These are phyloP conservation scores for Cataglyphis cursor DNA, from an alignment of 2,888 invertebrate genomes.

Conservation along the genomic window DNA sequence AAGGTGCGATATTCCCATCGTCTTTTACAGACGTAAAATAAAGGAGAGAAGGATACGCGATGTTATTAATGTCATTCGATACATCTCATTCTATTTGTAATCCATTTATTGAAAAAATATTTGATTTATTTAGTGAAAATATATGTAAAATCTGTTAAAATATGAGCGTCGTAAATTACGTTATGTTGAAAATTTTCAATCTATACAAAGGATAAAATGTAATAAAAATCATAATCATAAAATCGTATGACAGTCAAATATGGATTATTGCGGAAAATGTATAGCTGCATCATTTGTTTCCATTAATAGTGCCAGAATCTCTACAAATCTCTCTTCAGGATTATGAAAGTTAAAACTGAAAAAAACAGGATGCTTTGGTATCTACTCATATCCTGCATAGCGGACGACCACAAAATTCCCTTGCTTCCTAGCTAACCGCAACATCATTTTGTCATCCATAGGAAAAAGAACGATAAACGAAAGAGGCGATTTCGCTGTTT, in stretches of 20 bases:
- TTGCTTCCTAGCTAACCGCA: conserved; percentile 47
- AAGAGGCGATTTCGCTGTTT: conserved; percentile 25
- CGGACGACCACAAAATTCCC: conserved; percentile 62
- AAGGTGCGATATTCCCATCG: not conserved
- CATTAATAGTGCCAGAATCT: conserved; percentile 31
- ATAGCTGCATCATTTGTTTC: conserved; percentile 41
- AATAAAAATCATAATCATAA: conserved; percentile 37
- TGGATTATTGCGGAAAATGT: conserved; percentile 32
- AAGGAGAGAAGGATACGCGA: not conserved
- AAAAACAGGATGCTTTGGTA: conserved; percentile 48
- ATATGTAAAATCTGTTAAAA: conserved; percentile 34
- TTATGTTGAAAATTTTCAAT: conserved; percentile 44
- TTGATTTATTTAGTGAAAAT: conserved; percentile 30
- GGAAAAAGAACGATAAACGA: conserved; percentile 16
- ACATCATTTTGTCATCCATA: conserved; percentile 34
- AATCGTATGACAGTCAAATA: conserved; percentile 45
- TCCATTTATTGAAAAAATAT: conserved; percentile 10
- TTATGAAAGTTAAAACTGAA: conserved; percentile 49
- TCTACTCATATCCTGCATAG: conserved; percentile 48
- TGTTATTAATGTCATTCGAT: not conserved
- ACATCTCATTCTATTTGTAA: conserved; percentile 24
- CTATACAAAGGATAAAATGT: conserved; percentile 8
- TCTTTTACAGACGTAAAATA: not conserved
- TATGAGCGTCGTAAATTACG: conserved; percentile 31
- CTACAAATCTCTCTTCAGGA: not conserved